Evolutionary conservation across 2,797 vertebrate species (phyloP).

Genomic region (Sebastolobus alascanus): DNA sequence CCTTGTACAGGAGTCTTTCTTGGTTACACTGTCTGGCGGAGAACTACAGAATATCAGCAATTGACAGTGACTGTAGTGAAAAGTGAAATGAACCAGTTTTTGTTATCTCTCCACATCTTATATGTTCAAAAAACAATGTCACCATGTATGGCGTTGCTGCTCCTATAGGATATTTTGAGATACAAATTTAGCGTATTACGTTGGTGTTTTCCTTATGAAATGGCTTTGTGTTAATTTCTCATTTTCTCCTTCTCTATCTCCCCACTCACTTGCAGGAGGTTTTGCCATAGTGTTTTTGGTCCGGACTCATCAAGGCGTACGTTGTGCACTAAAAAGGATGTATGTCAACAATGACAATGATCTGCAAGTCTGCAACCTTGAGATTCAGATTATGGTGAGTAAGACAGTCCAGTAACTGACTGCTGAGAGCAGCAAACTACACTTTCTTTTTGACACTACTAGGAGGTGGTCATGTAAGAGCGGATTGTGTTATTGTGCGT

Average conservation of each 20-base stretch:
- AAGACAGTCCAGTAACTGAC: conserved; percentile 3
- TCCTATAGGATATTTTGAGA: neutral
- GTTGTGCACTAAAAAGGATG: conserved; percentile 98
- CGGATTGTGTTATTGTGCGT: neutral
- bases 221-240: neutral
- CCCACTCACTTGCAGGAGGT: conserved; percentile 86
- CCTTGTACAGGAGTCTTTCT: neutral
- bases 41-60: conserved; percentile 1
- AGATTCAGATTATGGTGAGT: conserved; percentile 99
- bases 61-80: neutral
- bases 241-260: conserved; percentile 2
- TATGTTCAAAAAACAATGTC: neutral
- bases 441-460: neutral
- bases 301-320: conserved; percentile 93
- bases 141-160: neutral
- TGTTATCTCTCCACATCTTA: neutral
- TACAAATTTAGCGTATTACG: neutral
- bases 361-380: conserved; percentile 96
- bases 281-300: conserved; percentile 99
- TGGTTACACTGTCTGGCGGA: neutral
- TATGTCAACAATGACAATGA: conserved; percentile 99
- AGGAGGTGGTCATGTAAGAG: neutral
- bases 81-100: neutral
- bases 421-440: conserved; percentile 1
- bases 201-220: neutral